Evolutionary conservation across 2,888 invertebrate species (phyloP).

Genomic region (Cactoblastis cactorum): DNA sequence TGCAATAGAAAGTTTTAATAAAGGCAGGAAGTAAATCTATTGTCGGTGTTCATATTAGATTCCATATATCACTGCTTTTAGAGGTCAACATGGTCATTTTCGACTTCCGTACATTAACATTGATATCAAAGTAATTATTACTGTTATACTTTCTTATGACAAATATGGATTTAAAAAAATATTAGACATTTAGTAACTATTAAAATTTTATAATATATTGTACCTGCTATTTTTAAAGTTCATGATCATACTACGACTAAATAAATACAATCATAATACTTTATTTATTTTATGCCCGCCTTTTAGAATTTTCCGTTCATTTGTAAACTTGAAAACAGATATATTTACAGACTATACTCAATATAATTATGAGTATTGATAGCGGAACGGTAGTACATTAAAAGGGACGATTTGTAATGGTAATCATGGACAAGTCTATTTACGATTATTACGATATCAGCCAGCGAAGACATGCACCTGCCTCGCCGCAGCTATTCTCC

Average conservation of each 20-base stretch:
- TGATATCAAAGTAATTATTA: background rate
- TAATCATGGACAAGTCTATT: slow-evolving; percentile 2
- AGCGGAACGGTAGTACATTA: background rate
- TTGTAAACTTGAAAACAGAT: background rate
- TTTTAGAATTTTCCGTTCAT: too few relatives aligned
- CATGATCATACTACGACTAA: too few relatives aligned
- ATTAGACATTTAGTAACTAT: background rate
- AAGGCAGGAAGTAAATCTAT: background rate
- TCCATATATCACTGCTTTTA: background rate
- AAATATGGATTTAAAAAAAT: background rate
- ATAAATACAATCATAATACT: too few relatives aligned
- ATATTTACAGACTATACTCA: background rate
- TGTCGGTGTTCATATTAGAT: background rate
- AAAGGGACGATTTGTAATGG: background rate
- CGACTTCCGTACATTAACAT: background rate
- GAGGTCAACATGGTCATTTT: background rate
- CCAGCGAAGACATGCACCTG: background rate
- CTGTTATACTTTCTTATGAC: background rate
- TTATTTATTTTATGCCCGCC: too few relatives aligned
- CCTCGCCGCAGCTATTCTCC: slow-evolving; percentile 2
- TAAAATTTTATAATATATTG: background rate
- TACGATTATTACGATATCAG: slow-evolving; percentile 9
- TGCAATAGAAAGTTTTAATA: background rate
- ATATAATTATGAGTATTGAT: background rate
- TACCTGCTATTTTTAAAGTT: too few relatives aligned